Evolutionary conservation across 2,888 invertebrate genomes (phyloP).

Genomic region (Ypsolopha scabrella): DNA sequence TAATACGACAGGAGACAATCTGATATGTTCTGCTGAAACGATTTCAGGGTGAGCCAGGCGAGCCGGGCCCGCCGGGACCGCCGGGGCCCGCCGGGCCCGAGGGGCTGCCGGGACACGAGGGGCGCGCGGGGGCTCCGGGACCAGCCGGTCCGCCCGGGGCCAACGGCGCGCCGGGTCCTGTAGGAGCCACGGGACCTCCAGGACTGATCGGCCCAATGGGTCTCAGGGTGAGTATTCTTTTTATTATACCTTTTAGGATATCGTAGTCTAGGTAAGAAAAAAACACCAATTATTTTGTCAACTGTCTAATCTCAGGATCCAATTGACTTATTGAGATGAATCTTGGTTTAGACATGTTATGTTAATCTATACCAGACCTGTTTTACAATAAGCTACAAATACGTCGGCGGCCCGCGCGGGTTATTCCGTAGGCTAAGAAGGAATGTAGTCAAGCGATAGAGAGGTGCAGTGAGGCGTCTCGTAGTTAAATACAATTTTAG

Average conservation of each 20-base stretch:
- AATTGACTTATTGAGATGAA: too few species aligned
- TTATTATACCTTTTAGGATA: neutral
- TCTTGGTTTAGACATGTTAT: too few species aligned
- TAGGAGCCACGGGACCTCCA: slow-evolving; percentile 78
- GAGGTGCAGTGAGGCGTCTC: too few species aligned
- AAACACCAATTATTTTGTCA: too few species aligned
- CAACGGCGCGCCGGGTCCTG: slow-evolving; percentile 76
- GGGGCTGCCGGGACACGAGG: slow-evolving; percentile 87
- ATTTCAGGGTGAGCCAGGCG: slow-evolving; percentile 90
- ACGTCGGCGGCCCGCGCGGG: neutral
- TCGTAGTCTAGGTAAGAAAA: too few species aligned
- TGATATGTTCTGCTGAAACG: neutral
- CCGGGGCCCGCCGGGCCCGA: slow-evolving; percentile 85
- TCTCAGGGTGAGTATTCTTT: slow-evolving; percentile 73
- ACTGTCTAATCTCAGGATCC: too few species aligned
- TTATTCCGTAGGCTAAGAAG: too few species aligned
- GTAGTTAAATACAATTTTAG: too few species aligned
- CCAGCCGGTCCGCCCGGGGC: slow-evolving; percentile 76
- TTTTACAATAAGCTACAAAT: neutral
- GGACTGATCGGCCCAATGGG: slow-evolving; percentile 79
- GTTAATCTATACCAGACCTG: neutral
- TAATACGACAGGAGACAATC: too few species aligned
- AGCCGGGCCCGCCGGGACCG: slow-evolving; percentile 90
- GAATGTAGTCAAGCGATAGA: too few species aligned
- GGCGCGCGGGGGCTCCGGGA: slow-evolving; percentile 81